Evolutionary conservation across 2,797 vertebrate species (phyloP).

Genomic region (Schizopygopsis malacanthus): DNA sequence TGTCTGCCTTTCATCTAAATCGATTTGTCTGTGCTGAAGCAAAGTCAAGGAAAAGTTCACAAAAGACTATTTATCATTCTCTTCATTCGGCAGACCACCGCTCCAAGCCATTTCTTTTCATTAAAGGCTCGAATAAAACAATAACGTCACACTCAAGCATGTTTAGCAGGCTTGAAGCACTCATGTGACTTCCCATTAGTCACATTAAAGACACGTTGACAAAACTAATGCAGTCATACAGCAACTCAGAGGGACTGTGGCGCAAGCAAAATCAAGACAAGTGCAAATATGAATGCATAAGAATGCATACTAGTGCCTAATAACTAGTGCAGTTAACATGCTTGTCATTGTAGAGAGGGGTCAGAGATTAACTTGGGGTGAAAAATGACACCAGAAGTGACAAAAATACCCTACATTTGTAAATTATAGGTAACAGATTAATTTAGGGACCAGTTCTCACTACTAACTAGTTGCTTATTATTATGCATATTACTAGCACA

Average conservation of each 20-base stretch:
- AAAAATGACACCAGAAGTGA: not conserved
- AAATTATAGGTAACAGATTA: not conserved
- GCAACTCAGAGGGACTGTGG: not conserved
- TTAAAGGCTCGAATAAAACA: not conserved
- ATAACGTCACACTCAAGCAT: not conserved
- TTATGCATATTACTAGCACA: not conserved
- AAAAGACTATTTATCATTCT: not conserved
- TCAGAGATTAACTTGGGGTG: conserved; percentile 15
- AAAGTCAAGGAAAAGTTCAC: not conserved
- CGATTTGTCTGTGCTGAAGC: not conserved
- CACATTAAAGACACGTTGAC: not conserved
- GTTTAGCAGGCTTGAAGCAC: conserved; percentile 11
- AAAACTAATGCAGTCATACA: conserved; percentile 11
- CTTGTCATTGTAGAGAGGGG: not conserved
- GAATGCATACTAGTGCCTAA: conserved; percentile 6
- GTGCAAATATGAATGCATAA: conserved; percentile 20
- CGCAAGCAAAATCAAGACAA: conserved; percentile 3
- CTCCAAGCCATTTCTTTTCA: not conserved
- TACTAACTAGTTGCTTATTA: not conserved
- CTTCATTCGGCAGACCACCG: not conserved
- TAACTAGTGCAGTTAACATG: conserved; percentile 21
- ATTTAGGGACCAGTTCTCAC: not conserved
- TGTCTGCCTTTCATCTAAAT: not conserved
- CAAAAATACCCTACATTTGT: not conserved
- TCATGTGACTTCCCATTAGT: conserved; percentile 6